Conservation (phyloP, 2,113 vertebrate species). For the Athene cunicularia region DNA sequence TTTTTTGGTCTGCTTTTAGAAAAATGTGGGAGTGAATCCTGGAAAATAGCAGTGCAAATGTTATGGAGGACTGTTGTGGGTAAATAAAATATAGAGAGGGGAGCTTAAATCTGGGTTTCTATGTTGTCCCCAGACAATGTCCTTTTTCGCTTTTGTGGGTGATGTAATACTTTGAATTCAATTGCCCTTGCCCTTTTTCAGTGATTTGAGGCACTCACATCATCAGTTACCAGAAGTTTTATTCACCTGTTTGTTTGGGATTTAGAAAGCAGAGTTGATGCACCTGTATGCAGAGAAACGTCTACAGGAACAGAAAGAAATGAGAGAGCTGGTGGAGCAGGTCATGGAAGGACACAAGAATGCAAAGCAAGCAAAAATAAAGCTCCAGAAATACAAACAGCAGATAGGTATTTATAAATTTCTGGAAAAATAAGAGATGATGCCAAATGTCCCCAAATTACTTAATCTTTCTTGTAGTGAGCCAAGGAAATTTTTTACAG, state of each 20-base stretch:
- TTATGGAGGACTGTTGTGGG: background rate
- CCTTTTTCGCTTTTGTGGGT: background rate
- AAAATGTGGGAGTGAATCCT: background rate
- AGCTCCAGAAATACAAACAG: slow-evolving; percentile 81
- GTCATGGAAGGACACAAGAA: slow-evolving; percentile 85
- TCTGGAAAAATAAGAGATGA: background rate
- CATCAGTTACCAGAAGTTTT: background rate
- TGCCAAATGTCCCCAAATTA: background rate
- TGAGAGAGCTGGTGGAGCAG: slow-evolving; percentile 83
- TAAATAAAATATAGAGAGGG: background rate
- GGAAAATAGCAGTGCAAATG: background rate
- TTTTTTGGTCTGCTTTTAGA: background rate
- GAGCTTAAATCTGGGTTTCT: background rate
- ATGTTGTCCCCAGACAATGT: background rate
- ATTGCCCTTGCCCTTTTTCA: background rate
- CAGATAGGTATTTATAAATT: slow-evolving; percentile 77
- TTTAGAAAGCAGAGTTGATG: slow-evolving; percentile 82
- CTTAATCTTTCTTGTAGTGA: background rate
- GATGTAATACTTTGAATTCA: background rate
- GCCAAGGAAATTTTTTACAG: background rate
- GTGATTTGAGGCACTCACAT: background rate
- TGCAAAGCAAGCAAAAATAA: slow-evolving; percentile 78
- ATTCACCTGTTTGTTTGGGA: background rate
- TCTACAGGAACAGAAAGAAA: slow-evolving; percentile 79
- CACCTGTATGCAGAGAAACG: slow-evolving; percentile 74